A percentile compares a stretch with the other conserved stretches of the same genome.
Evolutionary conservation across 2,797 vertebrate genomes (phyloP).

Genomic region (Pitangus sulphuratus): DNA sequence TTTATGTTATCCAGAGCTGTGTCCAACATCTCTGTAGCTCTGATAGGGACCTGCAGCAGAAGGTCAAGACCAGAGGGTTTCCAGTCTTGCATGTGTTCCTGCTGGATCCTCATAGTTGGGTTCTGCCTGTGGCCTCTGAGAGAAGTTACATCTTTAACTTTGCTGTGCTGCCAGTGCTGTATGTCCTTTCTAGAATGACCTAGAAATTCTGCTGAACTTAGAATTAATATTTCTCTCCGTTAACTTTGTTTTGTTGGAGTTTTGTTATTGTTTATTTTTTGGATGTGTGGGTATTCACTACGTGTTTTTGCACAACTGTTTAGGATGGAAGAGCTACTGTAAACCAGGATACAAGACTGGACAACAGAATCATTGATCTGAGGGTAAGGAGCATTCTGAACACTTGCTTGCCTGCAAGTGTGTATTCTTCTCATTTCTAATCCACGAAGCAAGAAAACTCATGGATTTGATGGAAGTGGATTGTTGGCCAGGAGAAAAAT

Average conservation of each 20-base stretch:
- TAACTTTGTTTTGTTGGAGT: background rate
- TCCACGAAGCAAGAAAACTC: background rate
- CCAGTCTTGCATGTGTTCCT: background rate
- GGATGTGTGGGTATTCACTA: background rate
- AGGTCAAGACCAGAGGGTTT: background rate
- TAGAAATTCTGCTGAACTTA: background rate
- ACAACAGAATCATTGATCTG: conserved; percentile 97
- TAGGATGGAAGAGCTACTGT: conserved; percentile 98
- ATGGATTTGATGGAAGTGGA: background rate
- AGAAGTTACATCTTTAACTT: background rate
- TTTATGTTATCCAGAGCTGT: background rate
- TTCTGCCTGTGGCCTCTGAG: background rate
- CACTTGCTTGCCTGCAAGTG: background rate
- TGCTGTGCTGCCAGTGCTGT: background rate
- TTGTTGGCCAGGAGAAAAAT: background rate
- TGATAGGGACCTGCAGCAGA: background rate
- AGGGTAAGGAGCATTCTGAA: conserved; percentile 81
- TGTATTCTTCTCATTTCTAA: background rate
- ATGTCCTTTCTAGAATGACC: background rate
- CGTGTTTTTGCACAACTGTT: conserved; percentile 9
- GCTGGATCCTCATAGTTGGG: background rate
- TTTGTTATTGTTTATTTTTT: background rate
- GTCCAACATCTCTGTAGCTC: background rate
- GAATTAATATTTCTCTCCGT: background rate
- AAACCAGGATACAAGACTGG: conserved; percentile 96